Base-by-base conservation (phyloP, 2,113 vertebrate species). In the Scomber japonicus region DNA sequence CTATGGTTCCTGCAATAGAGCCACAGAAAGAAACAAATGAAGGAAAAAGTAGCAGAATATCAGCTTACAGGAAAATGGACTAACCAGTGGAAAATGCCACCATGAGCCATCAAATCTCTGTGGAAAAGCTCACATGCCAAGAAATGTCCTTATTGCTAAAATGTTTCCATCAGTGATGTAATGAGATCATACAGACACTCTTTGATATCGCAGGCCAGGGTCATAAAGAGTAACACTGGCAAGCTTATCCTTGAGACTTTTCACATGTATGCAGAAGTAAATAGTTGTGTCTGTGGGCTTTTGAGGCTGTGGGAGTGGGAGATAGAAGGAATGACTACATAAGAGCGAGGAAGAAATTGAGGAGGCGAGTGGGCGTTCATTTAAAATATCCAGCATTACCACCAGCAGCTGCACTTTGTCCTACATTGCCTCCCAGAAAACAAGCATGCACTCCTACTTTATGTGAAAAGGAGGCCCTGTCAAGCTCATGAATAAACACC, bases 321-420 rank as follows among this genome's bases (percentile, higher is more conserved):
- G 69, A 77, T 56, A 21, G 45, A 53, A 57, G 45, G 75, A 57
- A 71, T 51, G 53, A 60, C 24, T 35, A 1, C 27, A 54, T 30
- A 27, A 59, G n/a, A 82, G 40, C 72, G 11, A 57, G 30, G 27
- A 12, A 10, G 40, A 56, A 53, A 67, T 48, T 50, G 44, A 30
- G 24, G 16, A 49, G 15, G 56, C 35, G 50, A 57, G 65, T 68
- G 82, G 81, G 80, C 3, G 83, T 78, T 65, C 11, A 88, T 86
- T 77, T 5, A 15, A 80, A 78, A 76, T 79, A 80, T 81, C 75
- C 75, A 67, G 82, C 80, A 71, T 84, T 71, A 68, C 81, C 75
- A 84, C 87, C 83, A 87, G 54, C 72, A 87, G 77, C 77, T 87
- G 79, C 73, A 84, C 84, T 83, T 74, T 82, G 81, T 82, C 81